These are phyloP conservation scores for Syndactyla subalaris DNA, from an alignment of 2,797 vertebrate genomes.

Conservation along the genomic window DNA sequence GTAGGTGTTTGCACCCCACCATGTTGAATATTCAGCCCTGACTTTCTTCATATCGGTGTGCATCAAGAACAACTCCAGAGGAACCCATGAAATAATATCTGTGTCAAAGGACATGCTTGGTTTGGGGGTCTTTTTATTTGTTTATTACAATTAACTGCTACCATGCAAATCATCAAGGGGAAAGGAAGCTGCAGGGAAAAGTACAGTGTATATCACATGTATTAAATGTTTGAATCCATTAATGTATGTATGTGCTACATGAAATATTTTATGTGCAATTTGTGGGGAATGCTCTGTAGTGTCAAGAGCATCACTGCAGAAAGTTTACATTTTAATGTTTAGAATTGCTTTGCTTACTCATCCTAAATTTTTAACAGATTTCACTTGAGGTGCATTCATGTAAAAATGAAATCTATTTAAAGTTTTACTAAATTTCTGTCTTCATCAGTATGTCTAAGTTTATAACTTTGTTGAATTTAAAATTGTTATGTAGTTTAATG, in stretches of 20 bases:
- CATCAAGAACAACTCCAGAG: background rate
- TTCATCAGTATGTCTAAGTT: background rate
- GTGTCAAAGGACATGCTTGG: background rate
- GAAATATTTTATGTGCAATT: background rate
- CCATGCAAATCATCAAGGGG: background rate
- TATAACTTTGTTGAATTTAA: background rate
- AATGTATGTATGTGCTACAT: background rate
- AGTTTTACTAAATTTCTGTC: background rate
- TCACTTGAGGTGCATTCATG: background rate
- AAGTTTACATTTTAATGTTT: background rate
- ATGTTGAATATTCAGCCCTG: background rate
- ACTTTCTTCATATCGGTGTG: background rate
- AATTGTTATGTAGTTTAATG: background rate
- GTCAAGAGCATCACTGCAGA: background rate
- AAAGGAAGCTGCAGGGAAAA: background rate
- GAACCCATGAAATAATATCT: background rate
- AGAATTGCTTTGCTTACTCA: background rate
- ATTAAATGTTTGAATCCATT: background rate
- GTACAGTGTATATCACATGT: background rate
- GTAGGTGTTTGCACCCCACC: background rate
- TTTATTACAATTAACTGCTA: background rate
- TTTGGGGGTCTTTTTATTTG: background rate
- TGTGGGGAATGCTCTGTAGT: background rate
- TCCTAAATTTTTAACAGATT: background rate
- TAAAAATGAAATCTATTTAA: background rate